Conservation (phyloP, 2,797 vertebrate species). For the Eulemur coronatus region DNA sequence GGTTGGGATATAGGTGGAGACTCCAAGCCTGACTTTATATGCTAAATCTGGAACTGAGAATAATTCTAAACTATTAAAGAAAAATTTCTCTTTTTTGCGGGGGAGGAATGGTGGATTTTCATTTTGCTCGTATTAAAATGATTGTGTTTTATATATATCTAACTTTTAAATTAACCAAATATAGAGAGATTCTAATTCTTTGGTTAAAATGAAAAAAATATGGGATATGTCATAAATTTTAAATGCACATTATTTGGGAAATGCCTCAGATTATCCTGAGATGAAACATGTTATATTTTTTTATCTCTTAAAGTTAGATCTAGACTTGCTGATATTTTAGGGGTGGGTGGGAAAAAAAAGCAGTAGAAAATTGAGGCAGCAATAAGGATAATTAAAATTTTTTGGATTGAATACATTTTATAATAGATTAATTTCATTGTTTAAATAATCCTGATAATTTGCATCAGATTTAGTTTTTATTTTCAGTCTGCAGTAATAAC, state of each 20-base stretch:
- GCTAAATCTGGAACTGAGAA: not conserved
- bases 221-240: not conserved
- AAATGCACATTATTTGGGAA: not conserved
- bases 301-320: not conserved
- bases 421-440: constrained; percentile 20
- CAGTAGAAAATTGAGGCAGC: not conserved
- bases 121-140: constrained; percentile 15
- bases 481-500: not conserved
- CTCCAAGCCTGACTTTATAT: not conserved
- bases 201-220: not conserved
- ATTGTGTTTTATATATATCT: not conserved
- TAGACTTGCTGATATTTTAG: not conserved
- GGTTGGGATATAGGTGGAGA: not conserved
- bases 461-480: not conserved
- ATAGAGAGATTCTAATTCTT: not conserved
- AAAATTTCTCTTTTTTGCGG: not conserved
- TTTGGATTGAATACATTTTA: not conserved
- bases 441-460: not conserved
- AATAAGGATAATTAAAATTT: not conserved
- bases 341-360: not conserved
- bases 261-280: not conserved
- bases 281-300: not conserved
- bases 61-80: not conserved
- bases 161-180: not conserved
- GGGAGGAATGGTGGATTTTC: not conserved